Evolutionary conservation across 2,888 invertebrate genomes (phyloP).

Genomic region (Chrysina gloriosa): DNA sequence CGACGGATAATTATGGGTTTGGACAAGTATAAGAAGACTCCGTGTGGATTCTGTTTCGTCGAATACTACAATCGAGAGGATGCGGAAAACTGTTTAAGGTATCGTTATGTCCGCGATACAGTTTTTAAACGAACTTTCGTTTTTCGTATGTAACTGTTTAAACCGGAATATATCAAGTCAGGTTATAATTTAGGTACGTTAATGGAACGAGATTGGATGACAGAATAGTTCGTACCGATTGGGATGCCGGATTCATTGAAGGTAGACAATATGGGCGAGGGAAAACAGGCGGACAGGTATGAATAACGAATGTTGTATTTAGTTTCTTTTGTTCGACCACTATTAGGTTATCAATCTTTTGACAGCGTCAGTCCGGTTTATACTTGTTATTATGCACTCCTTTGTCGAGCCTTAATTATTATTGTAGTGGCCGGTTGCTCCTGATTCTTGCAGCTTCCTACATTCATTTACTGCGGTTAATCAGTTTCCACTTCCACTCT

Average conservation of each 20-base stretch:
- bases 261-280: conserved; percentile 98
- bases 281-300: conserved; percentile 96
- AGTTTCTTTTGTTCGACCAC: not conserved
- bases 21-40: conserved; percentile 97
- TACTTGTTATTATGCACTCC: too few species aligned
- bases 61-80: conserved; percentile 87
- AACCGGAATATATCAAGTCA: not conserved
- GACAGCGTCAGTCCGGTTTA: too few species aligned
- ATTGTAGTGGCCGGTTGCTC: too few species aligned
- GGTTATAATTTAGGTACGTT: conserved; percentile 70
- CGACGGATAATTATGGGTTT: conserved; percentile 96
- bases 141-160: not conserved
- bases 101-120: conserved; percentile 44
- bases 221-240: conserved; percentile 95
- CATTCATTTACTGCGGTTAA: too few species aligned
- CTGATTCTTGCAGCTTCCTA: too few species aligned
- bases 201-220: conserved; percentile 98
- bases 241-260: conserved; percentile 99
- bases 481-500: too few species aligned
- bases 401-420: too few species aligned
- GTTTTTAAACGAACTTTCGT: not conserved
- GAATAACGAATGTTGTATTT: not conserved
- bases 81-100: conserved; percentile 85
- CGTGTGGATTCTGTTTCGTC: conserved; percentile 99
- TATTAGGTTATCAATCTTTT: too few species aligned